A percentile compares a stretch with the other conserved stretches of the same genome.
Evolutionary conservation across 2,113 vertebrate genomes (phyloP).

Genomic region (Ictidomys tridecemlineatus): DNA sequence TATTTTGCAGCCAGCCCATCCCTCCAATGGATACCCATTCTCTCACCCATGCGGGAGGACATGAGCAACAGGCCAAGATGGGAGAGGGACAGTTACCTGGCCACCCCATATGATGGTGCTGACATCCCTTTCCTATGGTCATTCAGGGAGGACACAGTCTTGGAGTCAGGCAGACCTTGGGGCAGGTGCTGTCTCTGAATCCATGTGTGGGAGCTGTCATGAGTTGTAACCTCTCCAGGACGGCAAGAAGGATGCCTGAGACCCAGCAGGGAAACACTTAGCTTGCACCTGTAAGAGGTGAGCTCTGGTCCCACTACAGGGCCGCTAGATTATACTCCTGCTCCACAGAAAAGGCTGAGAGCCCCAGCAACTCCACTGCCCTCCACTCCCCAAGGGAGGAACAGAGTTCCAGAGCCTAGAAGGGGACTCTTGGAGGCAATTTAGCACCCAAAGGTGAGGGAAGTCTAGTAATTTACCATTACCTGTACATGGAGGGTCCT

Average conservation of each 20-base stretch:
- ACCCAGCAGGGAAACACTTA: fast-evolving
- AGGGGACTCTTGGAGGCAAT: neutral
- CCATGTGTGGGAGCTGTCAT: fast-evolving
- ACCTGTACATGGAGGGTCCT: fast-evolving
- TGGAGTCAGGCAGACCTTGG: neutral
- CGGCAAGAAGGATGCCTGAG: fast-evolving
- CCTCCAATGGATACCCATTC: too few species aligned
- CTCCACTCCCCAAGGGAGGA: neutral
- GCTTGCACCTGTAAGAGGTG: neutral
- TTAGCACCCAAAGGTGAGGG: neutral
- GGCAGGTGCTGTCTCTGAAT: neutral
- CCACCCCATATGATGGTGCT: neutral
- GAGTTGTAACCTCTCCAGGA: neutral
- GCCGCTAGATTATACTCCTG: neutral
- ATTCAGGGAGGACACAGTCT: neutral
- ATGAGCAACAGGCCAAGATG: too few species aligned
- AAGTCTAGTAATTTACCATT: neutral
- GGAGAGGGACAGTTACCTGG: neutral
- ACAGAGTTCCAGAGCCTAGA: neutral
- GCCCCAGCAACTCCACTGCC: neutral
- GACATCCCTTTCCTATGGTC: neutral
- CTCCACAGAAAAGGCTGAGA: neutral
- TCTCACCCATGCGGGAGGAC: too few species aligned
- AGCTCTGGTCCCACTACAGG: neutral
- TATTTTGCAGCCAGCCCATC: too few species aligned